Base-by-base conservation (phyloP, 2,113 vertebrate genomes). In the Nipponia nippon region DNA sequence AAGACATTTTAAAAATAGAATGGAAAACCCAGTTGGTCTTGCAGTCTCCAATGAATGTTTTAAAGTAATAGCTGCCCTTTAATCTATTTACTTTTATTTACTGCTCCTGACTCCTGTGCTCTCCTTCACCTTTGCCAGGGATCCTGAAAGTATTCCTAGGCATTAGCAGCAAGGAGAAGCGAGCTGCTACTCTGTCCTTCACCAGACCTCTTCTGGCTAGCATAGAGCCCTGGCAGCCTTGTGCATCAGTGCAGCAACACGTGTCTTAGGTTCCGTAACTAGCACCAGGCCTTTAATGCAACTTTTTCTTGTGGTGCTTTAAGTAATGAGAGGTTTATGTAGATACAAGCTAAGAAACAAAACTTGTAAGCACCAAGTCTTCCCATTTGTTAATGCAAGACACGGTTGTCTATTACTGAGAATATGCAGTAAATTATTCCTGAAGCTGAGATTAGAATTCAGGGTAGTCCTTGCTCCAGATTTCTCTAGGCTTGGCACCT, bases 361-460 rank as follows among this genome's bases (percentile, higher is more conserved):
- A 70, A 87, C 19, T 42, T 40, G 5, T 69, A 72, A 59, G 30
- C n/a, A 69, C 23, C 16, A n/a, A 69, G 34, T 42, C 53, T 61
- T 66, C 16, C 18, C 14, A 3, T 29, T 70, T 84, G 30, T 23
- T 70, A 77, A 69, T 25, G 72, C 61, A 75, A 84, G 40, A 52
- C 40, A 91, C 2, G 1, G 34, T 22, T 67, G 22, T 59, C 78
- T 82, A 1, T 46, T 55, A 63, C 50, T 29, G 73, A 63, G n/a
- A 87, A 71, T 1, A 22, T 11, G 44, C 44, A 76, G 52, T 19
- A 79, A 85, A 82, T 87, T 84, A 67, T 78, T 76, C 36, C 66
- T 76, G 47, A 82, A 90, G 56, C 34, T 52, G 34, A 83, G 36
- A 80, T 76, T 36, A 87, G 67, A 94, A 95, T 84, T 87, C 59